Evolutionary conservation across 1,140 invertebrate species (phyloP), one percentile per base, ranked within the genome.

Genomic region (Drosophila mojavensis): DNA sequence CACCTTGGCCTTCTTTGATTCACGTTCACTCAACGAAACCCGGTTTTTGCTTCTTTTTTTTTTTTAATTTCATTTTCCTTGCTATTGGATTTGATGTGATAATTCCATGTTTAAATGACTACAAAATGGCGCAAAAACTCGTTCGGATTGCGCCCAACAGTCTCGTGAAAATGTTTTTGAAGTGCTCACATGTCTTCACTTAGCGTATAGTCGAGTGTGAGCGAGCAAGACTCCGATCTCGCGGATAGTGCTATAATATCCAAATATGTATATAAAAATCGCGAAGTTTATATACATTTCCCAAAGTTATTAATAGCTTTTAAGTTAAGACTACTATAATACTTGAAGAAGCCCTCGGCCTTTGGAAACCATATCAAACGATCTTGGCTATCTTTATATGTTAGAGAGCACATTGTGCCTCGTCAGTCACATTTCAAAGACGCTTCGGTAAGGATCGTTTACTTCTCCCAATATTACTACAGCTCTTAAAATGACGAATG

Each of bases 351-450:
- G 1, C 36, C 36, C 36, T 39, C n/a, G 43, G 7, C 2, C 48
- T 41, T 61, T 43, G 58, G 61, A 54, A 60, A 53, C 24, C 59
- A 48, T 30, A 60, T 75, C 24, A 48, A 66, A 51, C 24, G 24
- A 60, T 33, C 61, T 54, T 61, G 53, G 7, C 51, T 62, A 78
- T 73, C 63, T 73, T 66, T 81, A 69, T 69, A 72, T 72, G 53
- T 61, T 48, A 33, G 51, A 53, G 39, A 53, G 28, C 26, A 33
- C 55, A 51, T 33, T 50, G 51, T 11, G 24, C n/a, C 13, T 39
- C 48, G 41, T 79, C 65, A 88, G 82, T 86, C 64, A 48, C 50
- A 62, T 47, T 70, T 86, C 62, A 65, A 69, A 58, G 50, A 33
- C 67, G 66, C 51, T 75, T 78, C 39, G 78, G 81, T 54, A 48